Base-by-base conservation (phyloP, 1,140 invertebrate genomes). In the Neocloeon triangulifer region DNA sequence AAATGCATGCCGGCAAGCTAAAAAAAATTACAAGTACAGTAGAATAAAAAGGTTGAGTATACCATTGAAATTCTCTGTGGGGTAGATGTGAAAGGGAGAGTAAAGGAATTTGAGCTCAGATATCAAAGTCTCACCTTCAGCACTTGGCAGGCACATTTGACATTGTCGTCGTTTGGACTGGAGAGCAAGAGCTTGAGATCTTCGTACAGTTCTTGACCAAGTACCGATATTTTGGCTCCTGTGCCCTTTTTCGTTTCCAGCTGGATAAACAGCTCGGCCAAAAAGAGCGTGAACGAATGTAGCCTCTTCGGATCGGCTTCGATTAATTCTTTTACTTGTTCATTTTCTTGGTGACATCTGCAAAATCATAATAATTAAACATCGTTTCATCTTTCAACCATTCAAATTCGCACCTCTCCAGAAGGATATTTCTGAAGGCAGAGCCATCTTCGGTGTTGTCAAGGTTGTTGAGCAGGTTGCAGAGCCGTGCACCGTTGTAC, bases 401-500 rank as follows among this genome's bases (percentile, higher is more conserved):
- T 16, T 4, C 3, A 29, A 2, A 29, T 16, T 21, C 39, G 41
- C 36, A 58, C 57, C 48, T 43, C 20, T 40, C 43, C 25, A 50
- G 43, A 22, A 61, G 43, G 13, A 47, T 44, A 4, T 49, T 41
- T 32, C 62, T 58, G 45, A 70, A 69, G 30, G 53, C 53, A 0
- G 59, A 61, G 6, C 16, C 28, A 15, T 36, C 30, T 14, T 14
- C 13, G 37, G 35, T 19, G 41, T 39, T 26, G 41, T 41, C 13
- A 46, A 46, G 15, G 56, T 59, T 28, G 35, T 65, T 62, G 18
- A 68, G 55, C 56, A 62, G 61, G 21, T 58, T 60, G 42, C 65
- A 69, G 6, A 69, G 48, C 6, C 67, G 54, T 14, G 66, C 66
- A 21, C 66, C 66, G 40, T 65, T 69, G 49, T 69, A 71, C 37